phyloP scores from a whole-genome alignment of 2,888 invertebrate species.

The Zonitis immaculata region DNA sequence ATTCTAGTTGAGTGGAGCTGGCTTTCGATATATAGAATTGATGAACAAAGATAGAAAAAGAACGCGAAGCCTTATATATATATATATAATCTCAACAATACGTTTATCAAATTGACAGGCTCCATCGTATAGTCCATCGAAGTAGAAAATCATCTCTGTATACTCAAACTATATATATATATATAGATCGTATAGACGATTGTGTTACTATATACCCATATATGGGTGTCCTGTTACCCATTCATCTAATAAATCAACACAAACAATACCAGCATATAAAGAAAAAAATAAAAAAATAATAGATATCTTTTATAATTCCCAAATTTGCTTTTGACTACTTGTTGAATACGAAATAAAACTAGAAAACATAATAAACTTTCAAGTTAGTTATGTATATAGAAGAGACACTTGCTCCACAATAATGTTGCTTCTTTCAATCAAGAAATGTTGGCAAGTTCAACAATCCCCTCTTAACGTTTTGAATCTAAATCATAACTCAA shows the following conservation, averaged over 20 bases:
- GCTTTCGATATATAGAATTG: background rate
- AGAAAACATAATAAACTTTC: too few relatives aligned
- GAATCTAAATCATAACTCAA: too few relatives aligned
- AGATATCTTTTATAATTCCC: background rate
- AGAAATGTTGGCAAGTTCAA: background rate
- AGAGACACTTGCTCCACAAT: background rate
- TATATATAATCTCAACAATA: conserved; percentile 2
- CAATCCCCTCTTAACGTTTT: background rate
- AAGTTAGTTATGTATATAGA: too few relatives aligned
- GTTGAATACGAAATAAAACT: background rate
- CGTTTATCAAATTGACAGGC: conserved; percentile 17
- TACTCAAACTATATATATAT: too few relatives aligned
- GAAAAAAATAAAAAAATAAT: background rate
- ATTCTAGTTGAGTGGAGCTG: background rate
- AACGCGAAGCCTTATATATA: background rate
- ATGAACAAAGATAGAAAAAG: background rate
- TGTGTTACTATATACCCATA: conserved; percentile 23
- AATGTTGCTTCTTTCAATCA: background rate
- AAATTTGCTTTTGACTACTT: background rate
- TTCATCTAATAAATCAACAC: conserved; percentile 24
- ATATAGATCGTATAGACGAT: too few relatives aligned
- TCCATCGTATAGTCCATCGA: conserved; percentile 15
- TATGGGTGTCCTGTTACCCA: conserved; percentile 25
- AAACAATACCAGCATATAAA: conserved; percentile 10
- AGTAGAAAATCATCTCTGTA: conserved; percentile 26